Evolutionary conservation across 2,797 vertebrate species (phyloP), one percentile per base, ranked within the genome.

Genomic region (Momotus momota): DNA sequence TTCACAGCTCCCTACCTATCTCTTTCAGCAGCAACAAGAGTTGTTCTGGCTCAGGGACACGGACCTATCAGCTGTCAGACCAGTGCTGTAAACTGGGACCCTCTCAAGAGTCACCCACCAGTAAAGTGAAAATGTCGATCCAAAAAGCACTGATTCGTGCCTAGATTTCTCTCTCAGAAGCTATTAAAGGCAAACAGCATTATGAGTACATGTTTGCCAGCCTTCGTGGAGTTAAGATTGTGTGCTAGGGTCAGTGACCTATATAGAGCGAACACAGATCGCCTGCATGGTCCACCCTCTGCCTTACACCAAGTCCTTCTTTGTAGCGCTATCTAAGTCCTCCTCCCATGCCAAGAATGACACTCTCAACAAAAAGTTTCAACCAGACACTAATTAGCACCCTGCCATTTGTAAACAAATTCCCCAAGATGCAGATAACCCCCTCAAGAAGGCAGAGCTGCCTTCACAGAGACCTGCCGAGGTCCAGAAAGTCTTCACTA

Each of bases 241-340:
- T 66, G n/a, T 2, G 14, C 23, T 27, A 57, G 40, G 20, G 46
- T 54, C 4, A 2, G 54, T 58, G 46, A 54, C 61, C 29, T n/a
- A 7, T 5, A 27, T 14, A 23, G 1, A 31, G 12, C 0, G 8
- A 35, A 1, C 27, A 21, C 25, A 43, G 18, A 13, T 19, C 8
- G 16, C 55, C 29, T 21, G 2, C 2, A 0, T 41, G 64, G 62
- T 69, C 31, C 83, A 49, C 10, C 3, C 23, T 61, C 33, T n/a
- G 29, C 52, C 18, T 83, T 29, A 35, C 15, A 71, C 57, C 33
- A 29, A 71, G 14, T 61, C 35, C 48, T 82, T 51, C 71, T 38
- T 51, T 15, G 27, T 58, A 75, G 23, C 22, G 75, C 25, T 7
- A 65, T 11, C 61, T 65, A 84, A 93, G 79, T 31, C 31, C 58